Evolutionary conservation across 2,797 vertebrate genomes (phyloP).

Genomic region (Acipenser transmontanus): DNA sequence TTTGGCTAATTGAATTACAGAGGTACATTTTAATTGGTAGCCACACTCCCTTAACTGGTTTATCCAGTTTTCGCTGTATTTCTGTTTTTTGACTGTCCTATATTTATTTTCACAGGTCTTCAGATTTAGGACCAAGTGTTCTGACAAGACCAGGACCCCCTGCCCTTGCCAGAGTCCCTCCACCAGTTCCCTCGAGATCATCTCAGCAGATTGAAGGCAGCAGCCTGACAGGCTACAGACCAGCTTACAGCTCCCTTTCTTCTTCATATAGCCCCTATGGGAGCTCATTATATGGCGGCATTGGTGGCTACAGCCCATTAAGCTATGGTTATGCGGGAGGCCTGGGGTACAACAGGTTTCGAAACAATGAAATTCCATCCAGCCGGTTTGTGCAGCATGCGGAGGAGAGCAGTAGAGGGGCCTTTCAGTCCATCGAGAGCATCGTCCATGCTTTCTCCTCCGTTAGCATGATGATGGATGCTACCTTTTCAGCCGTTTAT

Average conservation of each 20-base stretch:
- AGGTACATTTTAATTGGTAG: too few relatives aligned
- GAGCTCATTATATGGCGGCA: conserved; percentile 75
- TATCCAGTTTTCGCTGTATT: background rate
- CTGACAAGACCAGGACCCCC: conserved; percentile 57
- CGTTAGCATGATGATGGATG: conserved; percentile 97
- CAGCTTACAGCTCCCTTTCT: conserved; percentile 70
- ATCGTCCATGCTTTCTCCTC: conserved; percentile 95
- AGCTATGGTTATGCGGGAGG: conserved; percentile 65
- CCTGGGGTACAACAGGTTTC: conserved; percentile 73
- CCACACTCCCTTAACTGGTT: background rate
- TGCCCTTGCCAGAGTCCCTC: conserved; percentile 65
- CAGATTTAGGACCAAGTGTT: conserved; percentile 65
- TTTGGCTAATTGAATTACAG: too few relatives aligned
- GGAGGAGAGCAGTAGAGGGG: conserved; percentile 91
- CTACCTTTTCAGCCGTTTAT: conserved; percentile 92
- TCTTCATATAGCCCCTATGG: conserved; percentile 79
- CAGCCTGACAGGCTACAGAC: conserved; percentile 64
- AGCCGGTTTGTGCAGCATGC: conserved; percentile 94
- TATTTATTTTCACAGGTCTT: conserved; percentile 56
- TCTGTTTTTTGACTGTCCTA: conserved; percentile 1
- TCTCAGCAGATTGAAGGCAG: conserved; percentile 57
- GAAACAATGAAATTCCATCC: conserved; percentile 68
- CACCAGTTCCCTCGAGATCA: conserved; percentile 77
- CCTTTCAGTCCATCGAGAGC: conserved; percentile 96
- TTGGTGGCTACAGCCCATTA: conserved; percentile 78